Evolutionary conservation across 2,888 invertebrate species (phyloP).

Genomic region (Sturmia bella): DNA sequence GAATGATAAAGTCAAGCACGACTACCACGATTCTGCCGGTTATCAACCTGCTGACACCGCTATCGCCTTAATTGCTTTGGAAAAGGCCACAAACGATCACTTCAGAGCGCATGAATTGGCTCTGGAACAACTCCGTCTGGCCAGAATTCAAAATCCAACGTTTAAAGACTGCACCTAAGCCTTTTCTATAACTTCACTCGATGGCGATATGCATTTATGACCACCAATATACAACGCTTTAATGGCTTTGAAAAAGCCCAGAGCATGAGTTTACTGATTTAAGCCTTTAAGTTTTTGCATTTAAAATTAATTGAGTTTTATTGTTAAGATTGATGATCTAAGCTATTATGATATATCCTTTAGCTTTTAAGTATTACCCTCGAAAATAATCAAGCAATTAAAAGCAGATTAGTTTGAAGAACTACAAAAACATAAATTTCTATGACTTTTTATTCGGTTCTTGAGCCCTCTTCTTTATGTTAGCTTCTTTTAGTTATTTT

Average conservation of each 20-base stretch:
- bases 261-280: constrained; percentile 66
- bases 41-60: constrained; percentile 54
- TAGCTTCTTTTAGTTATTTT: too few species aligned
- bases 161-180: constrained; percentile 68
- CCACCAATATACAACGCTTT: background rate
- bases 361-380: constrained; percentile 41
- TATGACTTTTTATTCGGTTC: background rate
- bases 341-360: constrained; percentile 34
- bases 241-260: constrained; percentile 14
- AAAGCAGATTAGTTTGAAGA: constrained; percentile 62
- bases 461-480: too few species aligned
- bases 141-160: constrained; percentile 73
- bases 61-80: constrained; percentile 72
- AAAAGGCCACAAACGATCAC: constrained; percentile 77
- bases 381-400: constrained; percentile 13
- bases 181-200: background rate
- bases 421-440: constrained; percentile 52
- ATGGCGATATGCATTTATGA: background rate
- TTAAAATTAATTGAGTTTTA: constrained; percentile 24
- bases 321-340: constrained; percentile 44
- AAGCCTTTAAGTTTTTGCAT: constrained; percentile 33
- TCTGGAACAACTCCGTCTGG: constrained; percentile 77
- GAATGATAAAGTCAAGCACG: constrained; percentile 34
- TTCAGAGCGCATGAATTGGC: constrained; percentile 79
- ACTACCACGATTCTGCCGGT: constrained; percentile 17